These are phyloP conservation scores for Tenebrio molitor DNA, from an alignment of 1,140 invertebrate species.

Conservation along the genomic window DNA sequence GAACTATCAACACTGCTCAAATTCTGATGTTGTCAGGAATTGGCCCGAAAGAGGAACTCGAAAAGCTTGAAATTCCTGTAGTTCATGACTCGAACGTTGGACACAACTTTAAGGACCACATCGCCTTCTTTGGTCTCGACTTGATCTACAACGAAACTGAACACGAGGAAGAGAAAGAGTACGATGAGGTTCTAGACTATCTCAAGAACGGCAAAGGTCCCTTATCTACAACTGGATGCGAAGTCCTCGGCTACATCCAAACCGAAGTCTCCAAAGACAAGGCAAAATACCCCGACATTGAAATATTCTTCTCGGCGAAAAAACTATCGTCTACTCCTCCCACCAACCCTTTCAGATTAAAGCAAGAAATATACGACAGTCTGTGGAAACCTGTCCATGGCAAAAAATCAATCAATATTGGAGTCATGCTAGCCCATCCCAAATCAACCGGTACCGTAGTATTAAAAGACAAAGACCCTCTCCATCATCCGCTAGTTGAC, in stretches of 20 bases:
- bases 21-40: slow-evolving; percentile 85
- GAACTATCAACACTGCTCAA: slow-evolving; percentile 91
- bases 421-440: slow-evolving; percentile 80
- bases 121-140: slow-evolving; percentile 65
- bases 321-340: background rate
- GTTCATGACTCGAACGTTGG: slow-evolving; percentile 69
- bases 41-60: slow-evolving; percentile 75
- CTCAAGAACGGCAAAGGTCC: slow-evolving; percentile 66
- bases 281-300: slow-evolving; percentile 71
- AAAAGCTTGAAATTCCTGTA: slow-evolving; percentile 65
- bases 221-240: slow-evolving; percentile 65
- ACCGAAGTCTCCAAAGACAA: slow-evolving; percentile 61
- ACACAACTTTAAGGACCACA: slow-evolving; percentile 71
- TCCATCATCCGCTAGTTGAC: slow-evolving; percentile 75
- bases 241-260: slow-evolving; percentile 66
- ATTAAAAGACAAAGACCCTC: slow-evolving; percentile 73
- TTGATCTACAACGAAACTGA: slow-evolving; percentile 54
- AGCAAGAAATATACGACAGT: slow-evolving; percentile 44
- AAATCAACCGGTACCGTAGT: slow-evolving; percentile 75
- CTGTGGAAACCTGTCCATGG: slow-evolving; percentile 37
- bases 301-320: slow-evolving; percentile 60
- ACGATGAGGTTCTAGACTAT: slow-evolving; percentile 61
- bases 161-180: background rate
- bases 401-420: slow-evolving; percentile 59
- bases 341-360: slow-evolving; percentile 37